These are phyloP conservation scores for Gymnosoma rotundatum DNA, from an alignment of 2,888 invertebrate genomes.

Conservation along the genomic window DNA sequence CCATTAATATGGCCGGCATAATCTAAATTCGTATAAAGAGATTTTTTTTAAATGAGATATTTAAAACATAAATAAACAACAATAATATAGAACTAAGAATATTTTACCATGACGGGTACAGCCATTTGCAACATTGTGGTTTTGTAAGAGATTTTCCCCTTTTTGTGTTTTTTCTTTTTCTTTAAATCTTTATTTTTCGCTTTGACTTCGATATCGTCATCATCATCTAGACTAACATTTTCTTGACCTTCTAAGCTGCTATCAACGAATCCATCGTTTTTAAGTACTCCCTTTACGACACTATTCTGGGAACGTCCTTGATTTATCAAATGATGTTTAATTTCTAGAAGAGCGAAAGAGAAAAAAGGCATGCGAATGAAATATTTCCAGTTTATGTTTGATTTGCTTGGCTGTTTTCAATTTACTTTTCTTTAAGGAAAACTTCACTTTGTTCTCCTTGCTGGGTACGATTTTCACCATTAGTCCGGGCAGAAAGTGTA, in stretches of 20 bases:
- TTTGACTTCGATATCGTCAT: constrained; percentile 48
- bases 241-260: constrained; percentile 58
- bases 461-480: constrained; percentile 83
- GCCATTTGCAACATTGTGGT: constrained; percentile 80
- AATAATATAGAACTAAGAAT: no score
- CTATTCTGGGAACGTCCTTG: constrained; percentile 46
- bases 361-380: no score
- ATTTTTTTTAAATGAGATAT: neutral
- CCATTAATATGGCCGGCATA: constrained; percentile 86
- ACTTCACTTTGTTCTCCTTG: constrained; percentile 82
- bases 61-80: neutral
- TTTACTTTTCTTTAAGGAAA: constrained; percentile 83
- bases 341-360: constrained; percentile 20
- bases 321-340: constrained; percentile 39
- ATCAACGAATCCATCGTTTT: constrained; percentile 44
- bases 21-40: constrained; percentile 37
- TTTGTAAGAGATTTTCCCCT: constrained; percentile 74
- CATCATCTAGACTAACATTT: constrained; percentile 49
- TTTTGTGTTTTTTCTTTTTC: constrained; percentile 73
- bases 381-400: neutral
- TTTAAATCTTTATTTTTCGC: constrained; percentile 72
- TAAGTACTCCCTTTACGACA: constrained; percentile 19
- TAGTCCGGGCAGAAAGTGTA: constrained; percentile 84
- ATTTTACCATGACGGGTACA: constrained; percentile 83
- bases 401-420: neutral